Conservation (phyloP, 2,797 vertebrate species). For the Luscinia luscinia region DNA sequence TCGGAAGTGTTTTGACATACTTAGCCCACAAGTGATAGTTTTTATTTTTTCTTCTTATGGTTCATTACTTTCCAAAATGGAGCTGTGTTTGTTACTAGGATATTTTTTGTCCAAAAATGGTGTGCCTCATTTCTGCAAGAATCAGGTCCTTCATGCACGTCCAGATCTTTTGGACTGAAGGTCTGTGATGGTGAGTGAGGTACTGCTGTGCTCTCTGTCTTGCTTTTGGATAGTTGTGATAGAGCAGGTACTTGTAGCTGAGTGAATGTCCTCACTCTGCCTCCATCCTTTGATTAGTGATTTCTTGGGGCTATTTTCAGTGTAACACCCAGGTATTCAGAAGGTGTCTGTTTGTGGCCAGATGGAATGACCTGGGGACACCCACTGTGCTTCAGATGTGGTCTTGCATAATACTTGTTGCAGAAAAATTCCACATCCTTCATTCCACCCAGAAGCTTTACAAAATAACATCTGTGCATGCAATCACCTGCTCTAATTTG, state of each 20-base stretch:
- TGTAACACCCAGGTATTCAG: background rate
- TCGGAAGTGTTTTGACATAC: background rate
- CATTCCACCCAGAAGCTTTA: background rate
- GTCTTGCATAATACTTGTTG: conserved; percentile 11
- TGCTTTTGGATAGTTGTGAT: background rate
- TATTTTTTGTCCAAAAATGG: background rate
- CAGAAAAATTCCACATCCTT: background rate
- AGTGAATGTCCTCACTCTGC: background rate
- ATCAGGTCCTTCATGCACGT: background rate
- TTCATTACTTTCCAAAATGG: background rate
- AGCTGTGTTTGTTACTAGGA: background rate
- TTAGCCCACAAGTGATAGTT: background rate
- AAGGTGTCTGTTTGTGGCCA: background rate
- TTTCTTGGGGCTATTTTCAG: background rate
- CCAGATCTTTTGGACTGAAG: background rate
- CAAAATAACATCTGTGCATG: background rate
- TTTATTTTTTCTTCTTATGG: background rate
- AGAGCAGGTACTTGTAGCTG: background rate
- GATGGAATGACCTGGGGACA: background rate
- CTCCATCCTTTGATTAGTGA: background rate
- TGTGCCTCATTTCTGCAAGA: background rate
- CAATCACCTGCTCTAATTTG: conserved; percentile 34
- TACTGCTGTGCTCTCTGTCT: background rate
- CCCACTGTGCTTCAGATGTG: background rate
- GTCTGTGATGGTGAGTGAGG: background rate